Evolutionary conservation across 1,140 invertebrate species (phyloP).

Genomic region (Pseudoatta argentina): DNA sequence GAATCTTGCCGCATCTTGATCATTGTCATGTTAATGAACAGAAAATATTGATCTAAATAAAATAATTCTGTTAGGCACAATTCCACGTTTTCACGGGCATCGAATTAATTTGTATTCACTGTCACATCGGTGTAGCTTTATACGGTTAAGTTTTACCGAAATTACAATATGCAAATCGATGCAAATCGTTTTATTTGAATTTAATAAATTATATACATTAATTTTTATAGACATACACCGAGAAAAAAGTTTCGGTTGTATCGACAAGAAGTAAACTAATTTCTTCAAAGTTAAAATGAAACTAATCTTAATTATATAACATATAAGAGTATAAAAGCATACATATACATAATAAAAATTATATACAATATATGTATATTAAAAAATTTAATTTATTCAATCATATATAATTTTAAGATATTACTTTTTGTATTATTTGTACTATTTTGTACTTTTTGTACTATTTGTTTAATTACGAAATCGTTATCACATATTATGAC

Average conservation of each 20-base stretch:
- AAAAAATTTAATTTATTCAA: slow-evolving; percentile 7
- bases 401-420: neutral
- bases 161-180: slow-evolving; percentile 19
- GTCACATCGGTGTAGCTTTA: neutral
- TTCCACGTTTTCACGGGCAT: neutral
- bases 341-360: no score
- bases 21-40: slow-evolving; percentile 72
- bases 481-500: neutral
- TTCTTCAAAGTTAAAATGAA: neutral
- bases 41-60: slow-evolving; percentile 15
- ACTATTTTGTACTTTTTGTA: no score
- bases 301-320: neutral
- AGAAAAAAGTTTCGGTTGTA: no score
- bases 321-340: neutral
- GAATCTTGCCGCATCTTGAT: slow-evolving; percentile 67
- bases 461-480: neutral
- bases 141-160: neutral
- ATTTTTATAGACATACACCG: neutral
- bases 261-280: neutral
- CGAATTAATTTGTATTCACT: neutral
- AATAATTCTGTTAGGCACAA: neutral
- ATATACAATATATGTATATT: neutral
- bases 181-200: neutral
- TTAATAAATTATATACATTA: neutral
- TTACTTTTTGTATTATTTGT: neutral